phyloP scores from a whole-genome alignment of 2,888 invertebrate species.

The Caenorhabditis sp. region DNA sequence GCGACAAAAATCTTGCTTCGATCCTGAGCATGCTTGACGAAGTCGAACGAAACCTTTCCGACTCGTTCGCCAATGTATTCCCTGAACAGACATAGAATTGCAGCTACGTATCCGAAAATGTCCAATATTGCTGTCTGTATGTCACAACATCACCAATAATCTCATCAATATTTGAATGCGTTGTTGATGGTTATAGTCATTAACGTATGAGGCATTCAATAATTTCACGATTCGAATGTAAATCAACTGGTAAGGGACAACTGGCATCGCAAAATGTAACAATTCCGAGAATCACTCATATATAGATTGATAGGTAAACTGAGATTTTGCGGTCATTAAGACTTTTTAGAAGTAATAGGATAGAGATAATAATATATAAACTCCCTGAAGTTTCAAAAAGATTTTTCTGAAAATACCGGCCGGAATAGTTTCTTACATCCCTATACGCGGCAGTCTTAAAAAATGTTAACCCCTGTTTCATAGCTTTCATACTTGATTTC shows the following conservation, averaged over 20 bases:
- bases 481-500: conserved; percentile 71
- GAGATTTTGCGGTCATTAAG: background rate
- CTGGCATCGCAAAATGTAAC: background rate
- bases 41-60: conserved; percentile 80
- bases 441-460: background rate
- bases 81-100: conserved; percentile 67
- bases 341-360: background rate
- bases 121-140: background rate
- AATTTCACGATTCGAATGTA: background rate
- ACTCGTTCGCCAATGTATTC: conserved; percentile 80
- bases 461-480: background rate
- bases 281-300: background rate
- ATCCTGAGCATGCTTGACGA: conserved; percentile 78
- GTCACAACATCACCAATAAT: conserved; percentile 5
- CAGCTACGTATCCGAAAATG: background rate
- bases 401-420: conserved; percentile 2
- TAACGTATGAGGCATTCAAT: background rate
- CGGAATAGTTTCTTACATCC: conserved; percentile 8
- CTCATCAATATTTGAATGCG: background rate
- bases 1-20: conserved; percentile 78
- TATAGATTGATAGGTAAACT: background rate
- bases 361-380: background rate
- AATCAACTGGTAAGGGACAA: background rate
- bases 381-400: conserved; percentile 13
- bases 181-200: background rate